phyloP scores from a whole-genome alignment of 2,113 vertebrate species.

The Ciconia boyciana region DNA sequence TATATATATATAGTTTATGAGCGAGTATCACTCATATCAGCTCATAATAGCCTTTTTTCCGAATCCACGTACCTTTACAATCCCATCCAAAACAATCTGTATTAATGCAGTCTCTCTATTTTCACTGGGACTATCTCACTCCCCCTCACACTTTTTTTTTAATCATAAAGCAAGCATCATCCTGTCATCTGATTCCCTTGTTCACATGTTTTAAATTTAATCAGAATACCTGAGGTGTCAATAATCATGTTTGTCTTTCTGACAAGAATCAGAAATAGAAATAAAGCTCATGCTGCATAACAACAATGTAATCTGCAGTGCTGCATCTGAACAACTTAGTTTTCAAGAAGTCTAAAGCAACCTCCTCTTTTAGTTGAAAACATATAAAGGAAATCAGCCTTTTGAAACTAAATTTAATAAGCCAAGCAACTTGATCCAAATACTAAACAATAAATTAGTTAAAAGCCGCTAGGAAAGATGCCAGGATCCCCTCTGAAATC shows the following conservation, averaged over 20 bases:
- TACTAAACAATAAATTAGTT: constrained; percentile 22
- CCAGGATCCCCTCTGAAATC: not conserved
- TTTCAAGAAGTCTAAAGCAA: not conserved
- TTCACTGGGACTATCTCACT: not conserved
- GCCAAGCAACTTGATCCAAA: not conserved
- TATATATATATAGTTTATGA: not conserved
- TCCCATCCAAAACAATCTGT: not conserved
- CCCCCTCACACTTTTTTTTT: not conserved
- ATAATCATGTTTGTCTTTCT: not conserved
- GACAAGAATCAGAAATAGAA: not conserved
- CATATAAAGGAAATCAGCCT: not conserved
- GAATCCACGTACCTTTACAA: not conserved
- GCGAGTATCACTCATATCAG: not conserved
- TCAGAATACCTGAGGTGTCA: not conserved
- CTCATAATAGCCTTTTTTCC: not conserved
- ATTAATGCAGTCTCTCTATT: not conserved
- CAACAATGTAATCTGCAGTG: not conserved
- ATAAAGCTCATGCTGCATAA: not conserved
- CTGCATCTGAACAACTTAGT: not conserved
- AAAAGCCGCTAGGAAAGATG: constrained; percentile 26
- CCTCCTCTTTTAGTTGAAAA: not conserved
- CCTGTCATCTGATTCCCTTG: not conserved
- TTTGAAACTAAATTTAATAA: constrained; percentile 8
- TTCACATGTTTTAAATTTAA: not conserved
- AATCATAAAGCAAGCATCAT: not conserved